Conservation (phyloP, 2,113 vertebrate species). For the Turnix velox region DNA sequence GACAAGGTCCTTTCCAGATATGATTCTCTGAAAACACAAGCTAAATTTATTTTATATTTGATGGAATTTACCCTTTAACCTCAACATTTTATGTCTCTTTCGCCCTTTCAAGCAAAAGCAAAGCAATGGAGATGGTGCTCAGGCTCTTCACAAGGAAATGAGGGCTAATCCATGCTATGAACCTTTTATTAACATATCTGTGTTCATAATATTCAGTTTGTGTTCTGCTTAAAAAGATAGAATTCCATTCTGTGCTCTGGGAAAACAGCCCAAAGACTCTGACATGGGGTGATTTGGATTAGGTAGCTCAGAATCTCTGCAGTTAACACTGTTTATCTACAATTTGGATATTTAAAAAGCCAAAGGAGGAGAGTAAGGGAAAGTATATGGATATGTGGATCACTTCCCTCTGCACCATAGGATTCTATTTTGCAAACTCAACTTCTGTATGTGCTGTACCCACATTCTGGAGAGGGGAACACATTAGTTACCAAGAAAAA, state of each 20-base stretch:
- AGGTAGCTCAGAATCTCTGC: not conserved
- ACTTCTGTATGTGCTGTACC: not conserved
- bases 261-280: not conserved
- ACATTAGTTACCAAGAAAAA: not conserved
- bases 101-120: not conserved
- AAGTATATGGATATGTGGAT: fast-evolving
- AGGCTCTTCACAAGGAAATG: not conserved
- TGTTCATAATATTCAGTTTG: not conserved
- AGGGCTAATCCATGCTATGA: not conserved
- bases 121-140: fast-evolving
- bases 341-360: not conserved
- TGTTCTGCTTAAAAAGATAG: not conserved
- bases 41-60: not conserved
- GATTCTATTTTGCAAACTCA: not conserved
- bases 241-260: not conserved
- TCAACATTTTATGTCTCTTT: not conserved
- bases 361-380: not conserved
- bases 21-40: not conserved
- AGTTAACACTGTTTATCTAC: not conserved
- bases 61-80: not conserved
- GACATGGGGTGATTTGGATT: not conserved
- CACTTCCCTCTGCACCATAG: not conserved
- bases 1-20: no score
- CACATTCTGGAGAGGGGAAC: not conserved
- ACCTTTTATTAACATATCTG: not conserved